Base-by-base conservation (phyloP, 2,797 vertebrate genomes). In the Scyliorhinus canicula region DNA sequence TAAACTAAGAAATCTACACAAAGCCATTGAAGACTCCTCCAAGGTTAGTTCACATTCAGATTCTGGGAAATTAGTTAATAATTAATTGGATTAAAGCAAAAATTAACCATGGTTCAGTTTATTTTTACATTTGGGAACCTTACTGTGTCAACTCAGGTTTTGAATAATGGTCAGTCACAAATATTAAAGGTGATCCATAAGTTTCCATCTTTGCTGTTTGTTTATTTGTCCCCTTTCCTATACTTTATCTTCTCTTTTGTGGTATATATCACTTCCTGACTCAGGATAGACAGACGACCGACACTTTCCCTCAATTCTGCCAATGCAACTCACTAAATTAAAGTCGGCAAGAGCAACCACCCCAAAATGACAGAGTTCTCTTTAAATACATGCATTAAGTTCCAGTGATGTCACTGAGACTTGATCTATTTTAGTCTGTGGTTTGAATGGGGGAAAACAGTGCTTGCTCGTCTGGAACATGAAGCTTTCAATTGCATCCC, bases 1-100 rank as follows among this genome's bases (percentile, higher is more conserved):
- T 63, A 98, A 99, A 96, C 96, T 99, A 94, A 97, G 97, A 93
- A 99, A 99, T 95, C 96, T 99, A 35, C 98, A 99, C 96, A 99
- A 99, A 97, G 98, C 98, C 95, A 96, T 99, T 0, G 97, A 99
- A 96, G 99, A 99, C 96, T 98, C 98, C 86, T 99, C 98, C 82
- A 97, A 98, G 98, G 99, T 99, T 96, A 71, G 95, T 74, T 88
- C 24, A 26, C 21, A 24, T 50, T 31, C 74, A 35, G 67, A 7
- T 94, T n/a, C 65, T 50, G 31, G 40, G 57, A 93, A 93, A 93
- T 47, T 93, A 50, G 16, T 57, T n/a, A 90, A 55, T 90, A n/a
- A 90, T n/a, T 60, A 60, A 90, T 35, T 55, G 5, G 35, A 60
- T 3, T 90, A 90, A n/a, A 8, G 40, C 65, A 93, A 93, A 63